phyloP scores from a whole-genome alignment of 2,113 vertebrate species.

The Gobius niger region DNA sequence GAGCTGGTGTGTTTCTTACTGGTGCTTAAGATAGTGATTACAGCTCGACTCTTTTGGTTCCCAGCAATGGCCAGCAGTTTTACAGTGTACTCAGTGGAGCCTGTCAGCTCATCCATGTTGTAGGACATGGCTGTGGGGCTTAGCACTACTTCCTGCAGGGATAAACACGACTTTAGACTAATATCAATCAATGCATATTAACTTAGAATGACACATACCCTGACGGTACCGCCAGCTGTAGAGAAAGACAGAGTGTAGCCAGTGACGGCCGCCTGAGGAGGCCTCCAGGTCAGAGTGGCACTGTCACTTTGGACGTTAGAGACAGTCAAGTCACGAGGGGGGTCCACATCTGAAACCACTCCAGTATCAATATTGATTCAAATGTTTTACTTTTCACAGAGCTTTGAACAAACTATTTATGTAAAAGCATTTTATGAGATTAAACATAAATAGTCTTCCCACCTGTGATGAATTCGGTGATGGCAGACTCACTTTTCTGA shows the following conservation, averaged over 20 bases:
- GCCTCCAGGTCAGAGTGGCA: constrained; percentile 84
- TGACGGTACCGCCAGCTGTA: constrained; percentile 78
- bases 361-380: background rate
- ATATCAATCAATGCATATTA: background rate
- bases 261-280: constrained; percentile 81
- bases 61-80: constrained; percentile 81
- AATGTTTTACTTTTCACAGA: background rate
- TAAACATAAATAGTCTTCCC: background rate
- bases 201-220: constrained; percentile 70
- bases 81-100: constrained; percentile 82
- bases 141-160: constrained; percentile 82
- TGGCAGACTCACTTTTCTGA: constrained; percentile 77
- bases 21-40: constrained; percentile 82
- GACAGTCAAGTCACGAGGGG: constrained; percentile 83
- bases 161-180: constrained; percentile 12
- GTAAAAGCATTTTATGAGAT: background rate
- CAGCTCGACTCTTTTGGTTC: constrained; percentile 75
- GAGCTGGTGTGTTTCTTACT: constrained; percentile 71
- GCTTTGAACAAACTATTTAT: background rate
- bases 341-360: constrained; percentile 81
- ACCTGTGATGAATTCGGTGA: constrained; percentile 88
- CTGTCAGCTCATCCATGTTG: constrained; percentile 80
- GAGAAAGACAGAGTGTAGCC: constrained; percentile 86
- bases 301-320: constrained; percentile 84
- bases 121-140: constrained; percentile 84